Conservation (phyloP, 2,113 vertebrate genomes). For the Dicaeum eximium region DNA sequence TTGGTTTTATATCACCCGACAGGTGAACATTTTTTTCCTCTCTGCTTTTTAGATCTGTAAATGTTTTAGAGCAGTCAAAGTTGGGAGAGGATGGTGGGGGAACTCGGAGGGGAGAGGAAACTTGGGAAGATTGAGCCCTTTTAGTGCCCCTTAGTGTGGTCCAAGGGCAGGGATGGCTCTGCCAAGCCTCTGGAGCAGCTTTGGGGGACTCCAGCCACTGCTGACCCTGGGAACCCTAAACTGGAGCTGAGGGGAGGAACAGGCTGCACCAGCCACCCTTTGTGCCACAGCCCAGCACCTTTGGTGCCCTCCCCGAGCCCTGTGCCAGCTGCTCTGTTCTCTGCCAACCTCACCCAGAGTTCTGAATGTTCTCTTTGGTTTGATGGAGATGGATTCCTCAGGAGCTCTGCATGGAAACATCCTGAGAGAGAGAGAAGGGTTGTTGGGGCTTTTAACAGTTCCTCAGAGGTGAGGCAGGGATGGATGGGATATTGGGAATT, state of each 20-base stretch:
- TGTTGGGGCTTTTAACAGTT: neutral
- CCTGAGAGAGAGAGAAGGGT: neutral
- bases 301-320: neutral
- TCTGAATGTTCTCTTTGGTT: neutral
- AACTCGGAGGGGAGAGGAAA: neutral
- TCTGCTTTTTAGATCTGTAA: conserved; percentile 57
- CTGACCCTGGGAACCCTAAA: neutral
- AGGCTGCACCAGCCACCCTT: neutral
- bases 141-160: neutral
- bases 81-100: neutral
- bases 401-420: neutral
- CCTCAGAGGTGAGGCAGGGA: neutral
- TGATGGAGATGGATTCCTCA: neutral
- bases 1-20: conserved; percentile 77
- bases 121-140: neutral
- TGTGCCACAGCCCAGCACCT: neutral
- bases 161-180: neutral
- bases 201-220: neutral
- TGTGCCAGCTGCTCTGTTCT: neutral
- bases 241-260: fast-evolving
- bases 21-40: conserved; percentile 66
- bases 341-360: neutral
- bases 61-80: conserved; percentile 58
- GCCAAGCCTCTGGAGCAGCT: neutral
- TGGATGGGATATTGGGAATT: neutral